Base-by-base conservation (phyloP, 2,113 vertebrate species). In the Engraulis encrasicolus region DNA sequence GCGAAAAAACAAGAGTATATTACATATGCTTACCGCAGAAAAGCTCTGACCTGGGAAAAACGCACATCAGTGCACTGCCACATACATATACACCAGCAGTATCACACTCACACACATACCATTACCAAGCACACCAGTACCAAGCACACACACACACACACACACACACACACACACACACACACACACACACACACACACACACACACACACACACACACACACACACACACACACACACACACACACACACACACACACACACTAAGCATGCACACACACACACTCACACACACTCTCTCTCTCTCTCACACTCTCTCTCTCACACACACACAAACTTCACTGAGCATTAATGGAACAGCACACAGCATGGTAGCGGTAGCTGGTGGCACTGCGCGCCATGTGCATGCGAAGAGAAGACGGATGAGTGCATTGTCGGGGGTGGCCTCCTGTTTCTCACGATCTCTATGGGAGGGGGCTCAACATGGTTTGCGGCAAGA, bases 191-290 rank as follows among this genome's bases (percentile, higher is more conserved):
- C 23, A 52, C 37, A 31, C 27, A 82, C 45, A 37, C 18, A 48
- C 82, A 50, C 48, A 48, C 37, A 58, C 27, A 49, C 38, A 49
- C 34, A 78, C 40, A 78, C 40, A 83, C 23, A 83, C n/a, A 20
- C 20, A 19, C n/a, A 80, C 1, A 81, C 14, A 19, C 40, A 50
- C 54, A 45, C 45, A 84, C 50, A 27, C 23, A 71, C 27, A 71
- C 37, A 40, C 71, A 31, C 54, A 31, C 6, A 34, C 11, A 15
- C 12, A 31, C 66, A 74, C 80, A 84, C 58, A 80, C 23, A 84
- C 79, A 49, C 50, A 80, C 54, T 31, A 38, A 45, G 40, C 4
- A 5, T 1, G 19, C 45, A 80, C 71, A 79, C 71, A 80, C 31
- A 71, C 40, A 23, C 54, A 31, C 2, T 4, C 61, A 31, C 23